Percentiles rank a stretch among this genome's conserved stretches.
Conservation (phyloP, 2,113 vertebrate genomes). For the Myrmophylax atrothorax region DNA sequence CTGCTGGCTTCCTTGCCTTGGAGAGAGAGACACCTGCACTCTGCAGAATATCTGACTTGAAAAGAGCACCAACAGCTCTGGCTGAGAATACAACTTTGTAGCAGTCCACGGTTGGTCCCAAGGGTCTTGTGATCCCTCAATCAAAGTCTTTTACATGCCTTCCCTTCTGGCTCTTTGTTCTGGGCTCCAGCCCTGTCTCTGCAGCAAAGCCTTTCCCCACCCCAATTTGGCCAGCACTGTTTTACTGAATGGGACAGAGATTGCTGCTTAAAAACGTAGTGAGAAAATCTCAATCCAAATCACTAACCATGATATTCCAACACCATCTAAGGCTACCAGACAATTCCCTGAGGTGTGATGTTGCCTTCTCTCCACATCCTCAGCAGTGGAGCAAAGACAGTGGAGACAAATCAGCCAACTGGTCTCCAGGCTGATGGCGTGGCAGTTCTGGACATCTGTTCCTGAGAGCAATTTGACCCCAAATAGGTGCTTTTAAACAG, state of each 20-base stretch:
- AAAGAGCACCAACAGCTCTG: background rate
- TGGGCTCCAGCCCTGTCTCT: background rate
- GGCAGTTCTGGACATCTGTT: background rate
- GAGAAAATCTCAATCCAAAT: background rate
- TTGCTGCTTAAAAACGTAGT: background rate
- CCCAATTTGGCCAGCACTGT: background rate
- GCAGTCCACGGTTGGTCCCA: background rate
- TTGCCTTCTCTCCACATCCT: background rate
- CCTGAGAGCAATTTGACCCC: background rate
- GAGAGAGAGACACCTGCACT: background rate
- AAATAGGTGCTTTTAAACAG: background rate
- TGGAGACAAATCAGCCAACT: background rate
- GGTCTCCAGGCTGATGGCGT: rapidly evolving
- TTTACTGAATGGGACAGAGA: background rate
- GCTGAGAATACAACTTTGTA: background rate
- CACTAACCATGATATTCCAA: background rate
- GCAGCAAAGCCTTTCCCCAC: background rate
- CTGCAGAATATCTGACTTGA: background rate
- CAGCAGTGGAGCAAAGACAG: background rate
- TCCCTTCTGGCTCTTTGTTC: background rate
- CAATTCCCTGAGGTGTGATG: background rate
- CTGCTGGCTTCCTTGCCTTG: background rate
- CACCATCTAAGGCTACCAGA: rapidly evolving
- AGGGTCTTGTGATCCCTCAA: background rate
- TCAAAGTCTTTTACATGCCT: rapidly evolving